These are phyloP conservation scores for Sebastes minor DNA, from an alignment of 2,797 vertebrate genomes.

Conservation along the genomic window DNA sequence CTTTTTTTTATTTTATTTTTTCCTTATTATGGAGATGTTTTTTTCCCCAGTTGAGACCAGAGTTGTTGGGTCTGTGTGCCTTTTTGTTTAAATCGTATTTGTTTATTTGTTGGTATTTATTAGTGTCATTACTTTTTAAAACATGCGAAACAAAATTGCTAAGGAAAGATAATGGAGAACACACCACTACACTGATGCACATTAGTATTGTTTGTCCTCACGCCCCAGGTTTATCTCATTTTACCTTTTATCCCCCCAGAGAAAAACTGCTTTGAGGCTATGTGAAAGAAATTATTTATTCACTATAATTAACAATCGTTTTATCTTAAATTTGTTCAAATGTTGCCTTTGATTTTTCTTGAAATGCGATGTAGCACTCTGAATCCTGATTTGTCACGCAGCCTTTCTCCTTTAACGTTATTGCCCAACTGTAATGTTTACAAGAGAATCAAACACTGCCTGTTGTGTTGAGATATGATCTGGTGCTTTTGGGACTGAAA, in stretches of 20 bases:
- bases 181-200: slow-evolving; percentile 34
- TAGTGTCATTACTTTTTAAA: slow-evolving; percentile 53
- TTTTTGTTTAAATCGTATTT: slow-evolving; percentile 59
- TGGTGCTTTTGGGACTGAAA: slow-evolving; percentile 49
- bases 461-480: slow-evolving; percentile 42
- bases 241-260: neutral
- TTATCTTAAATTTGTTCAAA: slow-evolving; percentile 20
- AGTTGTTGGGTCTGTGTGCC: slow-evolving; percentile 66
- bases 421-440: slow-evolving; percentile 61
- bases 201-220: slow-evolving; percentile 7
- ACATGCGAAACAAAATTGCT: slow-evolving; percentile 22
- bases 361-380: slow-evolving; percentile 11
- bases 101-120: slow-evolving; percentile 67
- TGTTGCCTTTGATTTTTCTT: slow-evolving; percentile 29
- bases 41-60: slow-evolving; percentile 51
- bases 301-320: slow-evolving; percentile 13
- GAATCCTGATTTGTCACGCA: slow-evolving; percentile 24
- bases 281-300: slow-evolving; percentile 3
- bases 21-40: slow-evolving; percentile 14
- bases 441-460: slow-evolving; percentile 70
- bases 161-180: slow-evolving; percentile 30
- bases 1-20: slow-evolving; percentile 22
- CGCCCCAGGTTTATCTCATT: slow-evolving; percentile 4
- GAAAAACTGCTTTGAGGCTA: slow-evolving; percentile 3
- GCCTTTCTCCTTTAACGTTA: slow-evolving; percentile 33